phyloP scores from a whole-genome alignment of 2,797 vertebrate species.

The Acanthurus leucopareius region DNA sequence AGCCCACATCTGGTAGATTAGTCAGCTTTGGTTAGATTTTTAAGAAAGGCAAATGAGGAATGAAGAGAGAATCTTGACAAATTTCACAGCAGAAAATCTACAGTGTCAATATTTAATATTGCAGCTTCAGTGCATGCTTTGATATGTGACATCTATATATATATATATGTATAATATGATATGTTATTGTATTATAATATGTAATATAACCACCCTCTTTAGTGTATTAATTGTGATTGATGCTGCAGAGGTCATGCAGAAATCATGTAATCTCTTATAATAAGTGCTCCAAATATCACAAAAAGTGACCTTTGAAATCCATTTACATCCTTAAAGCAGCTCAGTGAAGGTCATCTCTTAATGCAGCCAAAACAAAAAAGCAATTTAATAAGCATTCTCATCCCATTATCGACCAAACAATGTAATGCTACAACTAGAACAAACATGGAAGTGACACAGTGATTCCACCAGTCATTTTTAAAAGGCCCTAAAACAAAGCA shows the following conservation, averaged over 20 bases:
- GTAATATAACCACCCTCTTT: background rate
- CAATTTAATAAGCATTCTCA: constrained; percentile 29
- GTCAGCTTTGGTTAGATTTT: constrained; percentile 11
- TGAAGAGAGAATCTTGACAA: background rate
- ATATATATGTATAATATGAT: too few species aligned
- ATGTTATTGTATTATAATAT: too few species aligned
- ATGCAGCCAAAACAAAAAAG: constrained; percentile 39
- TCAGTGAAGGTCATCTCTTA: background rate
- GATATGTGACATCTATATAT: background rate
- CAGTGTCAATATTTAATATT: background rate
- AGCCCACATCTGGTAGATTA: constrained; percentile 45
- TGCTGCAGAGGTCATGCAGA: background rate
- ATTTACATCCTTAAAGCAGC: constrained; percentile 18
- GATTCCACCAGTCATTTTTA: constrained; percentile 18
- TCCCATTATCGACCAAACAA: constrained; percentile 19
- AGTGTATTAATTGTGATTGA: background rate
- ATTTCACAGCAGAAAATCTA: background rate
- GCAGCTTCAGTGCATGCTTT: background rate
- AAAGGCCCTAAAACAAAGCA: constrained; percentile 36
- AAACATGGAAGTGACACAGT: background rate
- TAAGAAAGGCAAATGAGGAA: background rate
- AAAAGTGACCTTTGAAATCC: constrained; percentile 5
- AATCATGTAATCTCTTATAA: background rate
- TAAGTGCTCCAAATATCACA: constrained; percentile 6
- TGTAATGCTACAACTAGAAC: background rate